Evolutionary conservation across 1,140 invertebrate genomes (phyloP), one percentile per base, ranked within the genome.

Genomic region (Cryptotermes secundus): DNA sequence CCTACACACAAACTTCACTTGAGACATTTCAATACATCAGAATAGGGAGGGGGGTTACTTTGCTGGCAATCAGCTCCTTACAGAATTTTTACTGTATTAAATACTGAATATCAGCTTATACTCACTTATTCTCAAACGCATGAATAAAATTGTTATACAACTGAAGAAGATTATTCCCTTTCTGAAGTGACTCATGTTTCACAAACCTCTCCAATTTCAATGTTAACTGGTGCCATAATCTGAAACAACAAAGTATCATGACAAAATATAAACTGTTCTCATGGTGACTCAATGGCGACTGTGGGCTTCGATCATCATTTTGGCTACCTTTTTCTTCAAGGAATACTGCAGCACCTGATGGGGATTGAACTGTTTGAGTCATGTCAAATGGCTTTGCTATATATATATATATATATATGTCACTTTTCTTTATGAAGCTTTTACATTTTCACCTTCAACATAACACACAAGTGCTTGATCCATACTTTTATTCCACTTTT

Each of bases 161-260:
- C 88, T 97, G 94, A 84, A 97, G 92, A 1, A 99, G 90, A 86
- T 95, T 94, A 87, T 96, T 94, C 85, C 93, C 95, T 88, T 95
- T 92, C 87, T 96, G 94, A 80, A 98, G 90, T 0, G 93, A 89
- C 22, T 96, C 94, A 89, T 95, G 92, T 87, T 96, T 96, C 2
- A 99, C 96, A 89, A 99, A 96, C 81, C 92, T 91, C 45, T 94
- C 91, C 45, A 99, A 89, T 91, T 96, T 96, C 42, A 99, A 89
- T 12, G 98, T 99, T 84, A 99, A 89, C 90, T 99, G 97, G 92
- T 99, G 98, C 97, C 97, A 99, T 92, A 99, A 92, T 91, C 97
- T 97, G 90, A 88, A 93, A 93, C 65, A 83, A 59, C 86, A 86
- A 85, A 80, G 86, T 19, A 12, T 49, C 45, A 49, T 49, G 45